A percentile compares a stretch with the other conserved stretches of the same genome.
These are phyloP conservation scores for Lemur catta DNA, from an alignment of 2,797 vertebrate species.

Conservation along the genomic window DNA sequence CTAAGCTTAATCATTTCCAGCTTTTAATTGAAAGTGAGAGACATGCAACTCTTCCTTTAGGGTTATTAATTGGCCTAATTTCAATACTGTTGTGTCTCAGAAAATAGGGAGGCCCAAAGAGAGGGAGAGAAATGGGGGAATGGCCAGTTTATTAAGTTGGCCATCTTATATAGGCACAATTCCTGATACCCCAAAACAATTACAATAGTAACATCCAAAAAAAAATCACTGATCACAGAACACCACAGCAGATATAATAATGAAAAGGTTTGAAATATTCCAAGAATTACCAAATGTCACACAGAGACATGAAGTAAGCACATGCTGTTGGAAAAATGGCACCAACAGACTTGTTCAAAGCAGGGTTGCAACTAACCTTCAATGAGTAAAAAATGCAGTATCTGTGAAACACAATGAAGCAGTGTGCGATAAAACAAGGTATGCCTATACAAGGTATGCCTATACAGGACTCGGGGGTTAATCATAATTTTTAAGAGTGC, in stretches of 20 bases:
- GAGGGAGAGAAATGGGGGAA: background rate
- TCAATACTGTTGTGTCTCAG: background rate
- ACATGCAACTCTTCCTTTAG: background rate
- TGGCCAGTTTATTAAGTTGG: background rate
- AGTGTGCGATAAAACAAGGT: background rate
- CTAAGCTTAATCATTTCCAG: background rate
- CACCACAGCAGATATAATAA: background rate
- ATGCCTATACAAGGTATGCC: background rate
- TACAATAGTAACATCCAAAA: background rate
- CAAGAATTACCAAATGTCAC: background rate
- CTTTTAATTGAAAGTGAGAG: background rate
- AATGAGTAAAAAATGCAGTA: background rate
- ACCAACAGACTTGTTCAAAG: background rate
- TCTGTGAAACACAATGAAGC: background rate
- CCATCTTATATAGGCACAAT: background rate
- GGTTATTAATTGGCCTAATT: background rate
- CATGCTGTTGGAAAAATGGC: background rate
- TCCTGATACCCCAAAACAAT: background rate
- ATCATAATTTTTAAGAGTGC: background rate
- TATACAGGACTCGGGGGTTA: background rate
- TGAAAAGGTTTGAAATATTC: background rate
- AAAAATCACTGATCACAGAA: background rate
- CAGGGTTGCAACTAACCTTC: background rate
- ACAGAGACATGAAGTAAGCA: background rate
- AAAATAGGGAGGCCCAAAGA: background rate